Percentiles rank a stretch among this genome's conserved stretches.
phyloP scores from a whole-genome alignment of 2,888 invertebrate species.

The Hydrotaea diabolus region DNA sequence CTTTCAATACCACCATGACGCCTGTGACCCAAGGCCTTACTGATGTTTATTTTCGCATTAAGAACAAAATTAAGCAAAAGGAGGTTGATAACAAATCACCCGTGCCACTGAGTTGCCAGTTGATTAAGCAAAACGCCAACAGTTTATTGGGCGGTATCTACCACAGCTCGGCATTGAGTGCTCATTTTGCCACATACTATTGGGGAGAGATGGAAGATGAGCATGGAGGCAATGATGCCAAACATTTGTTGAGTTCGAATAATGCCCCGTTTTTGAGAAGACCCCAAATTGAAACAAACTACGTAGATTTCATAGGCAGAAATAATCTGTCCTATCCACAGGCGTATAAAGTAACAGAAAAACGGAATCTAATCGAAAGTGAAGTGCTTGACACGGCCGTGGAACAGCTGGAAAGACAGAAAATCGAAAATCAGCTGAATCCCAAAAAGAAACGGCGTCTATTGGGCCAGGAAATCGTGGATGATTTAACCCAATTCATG shows the following conservation, averaged over 20 bases:
- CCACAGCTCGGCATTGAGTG: slow-evolving; percentile 76
- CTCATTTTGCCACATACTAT: slow-evolving; percentile 76
- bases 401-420: slow-evolving; percentile 49
- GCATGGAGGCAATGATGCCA: slow-evolving; percentile 52
- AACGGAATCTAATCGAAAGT: slow-evolving; percentile 71
- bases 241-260: slow-evolving; percentile 69
- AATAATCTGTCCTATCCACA: slow-evolving; percentile 73
- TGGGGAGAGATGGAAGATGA: slow-evolving; percentile 70
- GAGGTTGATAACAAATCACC: slow-evolving; percentile 70
- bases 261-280: slow-evolving; percentile 78
- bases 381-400: slow-evolving; percentile 50
- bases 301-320: slow-evolving; percentile 58
- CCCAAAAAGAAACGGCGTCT: slow-evolving; percentile 69
- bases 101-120: slow-evolving; percentile 77
- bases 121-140: slow-evolving; percentile 75
- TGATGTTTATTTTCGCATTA: slow-evolving; percentile 76
- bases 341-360: slow-evolving; percentile 70
- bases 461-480: slow-evolving; percentile 62
- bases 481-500: slow-evolving; percentile 66
- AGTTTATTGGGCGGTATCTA: slow-evolving; percentile 76
- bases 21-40: slow-evolving; percentile 77
- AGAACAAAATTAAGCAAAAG: slow-evolving; percentile 72
- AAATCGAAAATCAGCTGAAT: slow-evolving; percentile 59
- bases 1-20: slow-evolving; percentile 79
- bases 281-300: slow-evolving; percentile 71